Conservation (phyloP, 2,888 invertebrate genomes). For the Melanophora roralis region DNA sequence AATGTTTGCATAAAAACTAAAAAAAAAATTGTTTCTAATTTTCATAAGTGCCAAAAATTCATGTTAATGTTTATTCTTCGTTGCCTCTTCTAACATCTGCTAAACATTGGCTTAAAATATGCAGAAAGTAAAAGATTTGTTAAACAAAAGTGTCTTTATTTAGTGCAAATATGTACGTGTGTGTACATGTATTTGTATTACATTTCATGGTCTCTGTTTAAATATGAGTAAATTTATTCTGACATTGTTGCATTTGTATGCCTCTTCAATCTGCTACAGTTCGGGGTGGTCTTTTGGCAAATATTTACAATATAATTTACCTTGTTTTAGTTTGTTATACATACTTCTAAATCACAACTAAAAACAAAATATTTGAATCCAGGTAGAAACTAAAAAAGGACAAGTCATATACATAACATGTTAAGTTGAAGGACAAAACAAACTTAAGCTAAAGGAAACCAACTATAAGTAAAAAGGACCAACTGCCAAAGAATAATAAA, state of each 20-base stretch:
- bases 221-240: neutral
- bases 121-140: neutral
- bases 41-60: neutral
- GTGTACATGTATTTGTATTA: neutral
- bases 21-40: neutral
- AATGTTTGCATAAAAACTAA: too few relatives aligned
- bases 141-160: neutral
- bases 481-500: too few relatives aligned
- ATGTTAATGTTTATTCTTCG: neutral
- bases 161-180: conserved; percentile 13
- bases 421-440: neutral
- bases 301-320: conserved; percentile 7
- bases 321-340: conserved; percentile 4
- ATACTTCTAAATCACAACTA: neutral
- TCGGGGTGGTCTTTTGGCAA: conserved; percentile 14
- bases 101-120: conserved; percentile 12
- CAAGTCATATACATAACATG: neutral
- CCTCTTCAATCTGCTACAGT: neutral
- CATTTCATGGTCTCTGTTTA: neutral
- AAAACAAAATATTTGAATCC: conserved; percentile 15
- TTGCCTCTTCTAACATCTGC: conserved; percentile 3
- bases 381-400: conserved; percentile 37
- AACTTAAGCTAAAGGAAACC: neutral
- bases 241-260: conserved; percentile 11
- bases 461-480: neutral